phyloP scores from a whole-genome alignment of 2,113 vertebrate species.

The Zonotrichia leucophrys region DNA sequence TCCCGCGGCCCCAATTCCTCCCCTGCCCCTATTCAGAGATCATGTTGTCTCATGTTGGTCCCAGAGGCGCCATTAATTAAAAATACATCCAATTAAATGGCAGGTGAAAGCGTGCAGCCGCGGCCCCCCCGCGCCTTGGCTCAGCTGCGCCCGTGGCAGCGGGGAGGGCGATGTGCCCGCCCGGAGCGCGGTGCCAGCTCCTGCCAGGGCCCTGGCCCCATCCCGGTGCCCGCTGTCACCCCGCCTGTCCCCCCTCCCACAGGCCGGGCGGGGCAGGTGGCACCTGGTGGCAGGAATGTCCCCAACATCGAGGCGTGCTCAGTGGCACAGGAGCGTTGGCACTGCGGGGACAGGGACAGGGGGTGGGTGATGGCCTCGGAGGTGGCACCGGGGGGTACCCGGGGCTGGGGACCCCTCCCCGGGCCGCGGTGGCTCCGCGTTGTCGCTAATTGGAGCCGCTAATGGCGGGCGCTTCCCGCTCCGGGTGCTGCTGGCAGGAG shows the following conservation, averaged over 20 bases:
- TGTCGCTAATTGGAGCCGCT: slow-evolving; percentile 76
- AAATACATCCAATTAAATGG: slow-evolving; percentile 89
- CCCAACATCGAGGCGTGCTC: not conserved
- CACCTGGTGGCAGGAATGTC: accelerated
- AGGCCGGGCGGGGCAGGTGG: not conserved
- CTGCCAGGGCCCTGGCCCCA: not conserved
- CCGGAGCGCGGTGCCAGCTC: not conserved
- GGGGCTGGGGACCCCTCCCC: slow-evolving; percentile 40
- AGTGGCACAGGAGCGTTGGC: not conserved
- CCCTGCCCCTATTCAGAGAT: slow-evolving; percentile 83
- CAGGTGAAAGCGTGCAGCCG: slow-evolving; percentile 81
- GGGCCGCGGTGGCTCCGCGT: slow-evolving; percentile 54
- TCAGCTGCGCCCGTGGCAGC: slow-evolving; percentile 70
- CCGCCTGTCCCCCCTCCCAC: accelerated
- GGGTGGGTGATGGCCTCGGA: not conserved
- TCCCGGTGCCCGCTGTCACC: accelerated
- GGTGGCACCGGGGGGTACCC: not conserved
- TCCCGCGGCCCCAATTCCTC: slow-evolving; percentile 79
- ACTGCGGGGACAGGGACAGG: accelerated
- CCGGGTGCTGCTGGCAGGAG: slow-evolving; percentile 68
- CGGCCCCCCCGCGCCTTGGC: slow-evolving; percentile 52
- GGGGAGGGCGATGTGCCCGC: not conserved
- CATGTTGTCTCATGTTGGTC: slow-evolving; percentile 80
- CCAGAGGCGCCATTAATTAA: slow-evolving; percentile 85
- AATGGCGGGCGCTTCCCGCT: slow-evolving; percentile 69